Percentiles rank a stretch among this genome's conserved stretches.
Conservation (phyloP, 1,140 invertebrate genomes). For the Cylas formicarius region DNA sequence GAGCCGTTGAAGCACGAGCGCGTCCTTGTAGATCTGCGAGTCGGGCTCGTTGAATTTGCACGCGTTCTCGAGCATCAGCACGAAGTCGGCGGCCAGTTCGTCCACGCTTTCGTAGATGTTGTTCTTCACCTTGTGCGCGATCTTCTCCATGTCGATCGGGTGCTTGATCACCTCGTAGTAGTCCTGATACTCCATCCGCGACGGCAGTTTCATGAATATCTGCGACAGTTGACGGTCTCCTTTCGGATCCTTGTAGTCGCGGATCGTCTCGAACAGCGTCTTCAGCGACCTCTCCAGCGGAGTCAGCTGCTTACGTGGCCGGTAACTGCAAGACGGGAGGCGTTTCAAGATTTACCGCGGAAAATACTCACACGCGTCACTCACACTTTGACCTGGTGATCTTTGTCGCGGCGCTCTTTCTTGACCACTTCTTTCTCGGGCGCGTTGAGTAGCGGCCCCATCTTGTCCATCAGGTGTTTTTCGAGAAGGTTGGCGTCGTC, state of each 20-base stretch:
- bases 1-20: conserved; percentile 83
- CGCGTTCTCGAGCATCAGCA: conserved; percentile 98
- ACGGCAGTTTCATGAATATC: conserved; percentile 93
- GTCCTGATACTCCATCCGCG: conserved; percentile 91
- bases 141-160: conserved; percentile 95
- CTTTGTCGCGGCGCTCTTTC: too few relatives aligned
- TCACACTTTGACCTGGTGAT: conserved; percentile 34
- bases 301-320: conserved; percentile 47
- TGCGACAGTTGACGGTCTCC: conserved; percentile 72
- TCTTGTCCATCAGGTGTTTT: conserved; percentile 73
- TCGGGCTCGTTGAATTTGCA: conserved; percentile 99
- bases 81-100: conserved; percentile 80
- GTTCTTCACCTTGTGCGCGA: conserved; percentile 79
- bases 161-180: conserved; percentile 98
- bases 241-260: conserved; percentile 84
- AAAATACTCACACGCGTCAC: conserved; percentile 15
- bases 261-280: conserved; percentile 82
- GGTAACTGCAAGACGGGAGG: conserved; percentile 25
- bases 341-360: not conserved
- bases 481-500: conserved; percentile 89
- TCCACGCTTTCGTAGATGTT: conserved; percentile 77
- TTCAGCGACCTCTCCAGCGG: conserved; percentile 70
- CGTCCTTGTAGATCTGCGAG: conserved; percentile 98
- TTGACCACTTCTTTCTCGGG: conserved; percentile 32
- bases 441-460: conserved; percentile 53